These are phyloP conservation scores for Malurus alboscapulatus DNA, from an alignment of 2,113 vertebrate genomes.

Conservation along the genomic window DNA sequence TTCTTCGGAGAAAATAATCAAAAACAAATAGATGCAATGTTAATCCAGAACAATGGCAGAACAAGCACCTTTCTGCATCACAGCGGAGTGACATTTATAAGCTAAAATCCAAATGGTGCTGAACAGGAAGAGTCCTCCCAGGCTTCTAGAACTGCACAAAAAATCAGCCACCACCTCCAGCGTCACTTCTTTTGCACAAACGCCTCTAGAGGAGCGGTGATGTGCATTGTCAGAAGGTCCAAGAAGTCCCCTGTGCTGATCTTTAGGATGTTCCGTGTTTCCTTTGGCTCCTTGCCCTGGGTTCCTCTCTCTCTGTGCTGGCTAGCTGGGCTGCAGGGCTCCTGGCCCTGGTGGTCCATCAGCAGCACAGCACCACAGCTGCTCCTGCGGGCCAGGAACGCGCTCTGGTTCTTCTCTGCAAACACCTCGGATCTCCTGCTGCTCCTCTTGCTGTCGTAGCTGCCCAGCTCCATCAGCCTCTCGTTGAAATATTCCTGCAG, in stretches of 20 bases:
- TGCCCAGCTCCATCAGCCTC: slow-evolving; percentile 41
- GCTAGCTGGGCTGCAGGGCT: not conserved
- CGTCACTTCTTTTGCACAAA: not conserved
- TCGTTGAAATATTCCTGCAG: slow-evolving; percentile 37
- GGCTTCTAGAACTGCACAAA: fast-evolving
- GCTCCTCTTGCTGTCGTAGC: not conserved
- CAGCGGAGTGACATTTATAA: fast-evolving
- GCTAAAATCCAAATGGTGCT: not conserved
- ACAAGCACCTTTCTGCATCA: not conserved
- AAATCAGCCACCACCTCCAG: not conserved
- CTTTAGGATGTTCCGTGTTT: not conserved
- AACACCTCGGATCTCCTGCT: not conserved
- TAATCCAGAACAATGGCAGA: not conserved
- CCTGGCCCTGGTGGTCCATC: not conserved
- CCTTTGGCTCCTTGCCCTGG: fast-evolving
- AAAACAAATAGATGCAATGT: not conserved
- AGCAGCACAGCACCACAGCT: not conserved
- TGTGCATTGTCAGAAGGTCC: slow-evolving; percentile 5
- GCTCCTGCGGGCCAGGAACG: not conserved
- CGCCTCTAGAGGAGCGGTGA: not conserved
- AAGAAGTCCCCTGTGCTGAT: not conserved
- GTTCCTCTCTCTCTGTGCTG: fast-evolving
- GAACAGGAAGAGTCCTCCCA: not conserved
- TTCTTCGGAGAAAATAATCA: not conserved
- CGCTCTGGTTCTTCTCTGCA: not conserved